A percentile compares a stretch with the other conserved stretches of the same genome.
These are phyloP conservation scores for Battus philenor DNA, from an alignment of 1,140 invertebrate genomes.

Conservation along the genomic window DNA sequence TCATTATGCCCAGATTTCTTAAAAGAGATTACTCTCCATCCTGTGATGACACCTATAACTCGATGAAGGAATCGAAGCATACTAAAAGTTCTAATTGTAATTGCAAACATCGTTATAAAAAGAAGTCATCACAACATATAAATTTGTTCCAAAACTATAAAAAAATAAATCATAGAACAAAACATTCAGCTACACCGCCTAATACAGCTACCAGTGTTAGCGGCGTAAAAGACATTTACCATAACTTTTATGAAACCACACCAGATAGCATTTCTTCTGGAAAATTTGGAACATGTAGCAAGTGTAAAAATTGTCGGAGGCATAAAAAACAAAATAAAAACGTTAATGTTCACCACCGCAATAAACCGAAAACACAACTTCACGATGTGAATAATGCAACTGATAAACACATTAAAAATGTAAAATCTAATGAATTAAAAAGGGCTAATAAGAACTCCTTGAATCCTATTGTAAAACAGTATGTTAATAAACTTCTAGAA, in stretches of 20 bases:
- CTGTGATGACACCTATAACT: conserved; percentile 23
- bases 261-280: conserved; percentile 3
- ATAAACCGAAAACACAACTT: background rate
- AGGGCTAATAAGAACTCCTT: conserved; percentile 23
- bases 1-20: conserved; percentile 53
- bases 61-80: conserved; percentile 10
- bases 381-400: background rate
- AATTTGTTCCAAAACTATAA: conserved; percentile 18
- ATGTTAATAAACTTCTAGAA: conserved; percentile 71
- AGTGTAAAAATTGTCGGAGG: conserved; percentile 11
- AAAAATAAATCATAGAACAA: conserved; percentile 1
- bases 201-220: conserved; percentile 29
- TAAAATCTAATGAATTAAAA: background rate
- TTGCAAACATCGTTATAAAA: conserved; percentile 18
- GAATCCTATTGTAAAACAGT: conserved; percentile 60
- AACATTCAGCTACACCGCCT: conserved; percentile 25
- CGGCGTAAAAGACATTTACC: conserved; percentile 18
- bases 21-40: conserved; percentile 28
- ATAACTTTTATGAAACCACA: conserved; percentile 13
- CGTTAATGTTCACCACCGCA: background rate
- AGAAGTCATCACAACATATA: conserved; percentile 9
- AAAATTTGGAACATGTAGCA: background rate
- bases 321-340: conserved; percentile 17
- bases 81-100: conserved; percentile 10
- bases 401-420: conserved; percentile 3